These are phyloP conservation scores for Myocastor coypus DNA, from an alignment of 2,113 vertebrate genomes.

Conservation along the genomic window DNA sequence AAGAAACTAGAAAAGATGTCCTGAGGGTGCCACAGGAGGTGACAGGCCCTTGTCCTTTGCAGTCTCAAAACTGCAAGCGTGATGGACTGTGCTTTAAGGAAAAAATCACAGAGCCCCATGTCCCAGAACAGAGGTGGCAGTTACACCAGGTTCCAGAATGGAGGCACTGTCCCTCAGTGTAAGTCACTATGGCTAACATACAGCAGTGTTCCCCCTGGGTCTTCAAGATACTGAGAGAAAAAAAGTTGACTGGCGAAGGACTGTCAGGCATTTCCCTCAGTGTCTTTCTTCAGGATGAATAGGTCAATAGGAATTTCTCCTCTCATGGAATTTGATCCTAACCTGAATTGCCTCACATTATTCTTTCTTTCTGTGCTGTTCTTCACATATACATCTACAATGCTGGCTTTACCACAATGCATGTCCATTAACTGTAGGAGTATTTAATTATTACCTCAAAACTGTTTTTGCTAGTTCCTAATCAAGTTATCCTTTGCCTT, in stretches of 20 bases:
- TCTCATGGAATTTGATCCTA: neutral
- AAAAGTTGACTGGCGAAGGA: neutral
- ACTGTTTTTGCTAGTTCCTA: neutral
- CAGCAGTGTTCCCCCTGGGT: neutral
- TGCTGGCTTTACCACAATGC: neutral
- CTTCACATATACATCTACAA: neutral
- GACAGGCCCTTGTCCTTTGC: too few species aligned
- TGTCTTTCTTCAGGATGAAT: neutral
- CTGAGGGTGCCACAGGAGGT: too few species aligned
- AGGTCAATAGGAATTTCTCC: neutral
- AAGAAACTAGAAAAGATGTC: too few species aligned
- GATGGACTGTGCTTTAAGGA: too few species aligned
- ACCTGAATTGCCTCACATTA: neutral
- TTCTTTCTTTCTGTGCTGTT: neutral
- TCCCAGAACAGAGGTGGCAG: too few species aligned
- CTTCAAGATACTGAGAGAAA: neutral
- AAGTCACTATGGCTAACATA: neutral
- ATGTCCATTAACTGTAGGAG: neutral
- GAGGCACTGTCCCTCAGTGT: neutral
- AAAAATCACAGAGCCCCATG: too few species aligned
- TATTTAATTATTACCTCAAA: neutral
- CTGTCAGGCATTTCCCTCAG: neutral
- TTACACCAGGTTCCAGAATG: too few species aligned
- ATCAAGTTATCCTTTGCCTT: constrained; percentile 37
- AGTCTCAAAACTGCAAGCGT: too few species aligned